These are phyloP conservation scores for Halictus rubicundus DNA, from an alignment of 1,140 invertebrate genomes.

Conservation along the genomic window DNA sequence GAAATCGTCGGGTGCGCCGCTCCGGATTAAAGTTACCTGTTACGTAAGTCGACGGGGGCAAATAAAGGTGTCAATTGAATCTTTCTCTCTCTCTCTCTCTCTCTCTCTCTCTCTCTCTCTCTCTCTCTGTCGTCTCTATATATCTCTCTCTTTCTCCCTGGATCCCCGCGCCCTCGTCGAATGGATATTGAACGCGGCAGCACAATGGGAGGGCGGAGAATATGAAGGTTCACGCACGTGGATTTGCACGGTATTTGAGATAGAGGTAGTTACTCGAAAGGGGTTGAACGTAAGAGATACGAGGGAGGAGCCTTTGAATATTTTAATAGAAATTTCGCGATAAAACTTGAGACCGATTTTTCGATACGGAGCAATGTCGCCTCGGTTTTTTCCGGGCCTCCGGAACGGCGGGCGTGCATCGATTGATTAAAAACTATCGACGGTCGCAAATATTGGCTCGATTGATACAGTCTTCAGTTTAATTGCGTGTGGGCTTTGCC, in stretches of 20 bases:
- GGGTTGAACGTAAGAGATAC: neutral
- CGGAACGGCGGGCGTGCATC: too few relatives aligned
- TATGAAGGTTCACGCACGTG: neutral
- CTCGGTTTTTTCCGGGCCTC: too few relatives aligned
- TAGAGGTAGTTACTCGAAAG: neutral
- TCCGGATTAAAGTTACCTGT: neutral
- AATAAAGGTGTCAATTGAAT: slow-evolving; percentile 11
- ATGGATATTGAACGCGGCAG: neutral
- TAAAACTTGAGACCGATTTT: neutral
- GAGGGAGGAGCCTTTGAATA: neutral
- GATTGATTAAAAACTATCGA: too few relatives aligned
- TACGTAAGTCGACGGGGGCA: slow-evolving; percentile 13
- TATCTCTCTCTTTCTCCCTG: too few relatives aligned
- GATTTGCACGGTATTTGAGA: slow-evolving; percentile 1
- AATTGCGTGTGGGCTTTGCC: too few relatives aligned
- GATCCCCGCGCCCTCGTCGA: neutral
- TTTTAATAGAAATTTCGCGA: neutral
- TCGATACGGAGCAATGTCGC: neutral
- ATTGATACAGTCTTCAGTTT: too few relatives aligned
- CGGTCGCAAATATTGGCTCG: too few relatives aligned
- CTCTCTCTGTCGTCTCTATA: too few relatives aligned
- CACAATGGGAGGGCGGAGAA: neutral
- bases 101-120: neutral
- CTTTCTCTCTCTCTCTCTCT: too few relatives aligned
- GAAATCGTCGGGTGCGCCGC: neutral